phyloP scores from a whole-genome alignment of 2,888 invertebrate species.

The Pterostichus madidus region DNA sequence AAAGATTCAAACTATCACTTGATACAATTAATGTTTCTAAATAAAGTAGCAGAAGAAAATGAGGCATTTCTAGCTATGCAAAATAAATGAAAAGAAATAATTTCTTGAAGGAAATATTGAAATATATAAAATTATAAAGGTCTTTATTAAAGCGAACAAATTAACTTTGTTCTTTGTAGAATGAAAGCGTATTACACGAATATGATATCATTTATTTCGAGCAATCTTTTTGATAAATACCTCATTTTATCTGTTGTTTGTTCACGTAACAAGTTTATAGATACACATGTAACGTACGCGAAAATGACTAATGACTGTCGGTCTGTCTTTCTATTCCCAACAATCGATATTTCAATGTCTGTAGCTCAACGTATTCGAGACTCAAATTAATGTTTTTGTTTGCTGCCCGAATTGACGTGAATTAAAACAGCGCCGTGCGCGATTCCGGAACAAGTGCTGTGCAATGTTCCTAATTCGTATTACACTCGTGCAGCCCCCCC shows the following conservation, averaged over 20 bases:
- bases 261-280: no score
- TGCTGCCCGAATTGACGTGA: constrained; percentile 63
- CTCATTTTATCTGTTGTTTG: not conserved
- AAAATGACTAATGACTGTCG: constrained; percentile 11
- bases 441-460: constrained; percentile 49
- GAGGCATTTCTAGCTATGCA: no score
- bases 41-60: no score
- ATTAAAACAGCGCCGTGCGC: constrained; percentile 56
- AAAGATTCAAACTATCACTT: no score
- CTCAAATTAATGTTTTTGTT: constrained; percentile 64
- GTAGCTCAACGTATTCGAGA: constrained; percentile 24
- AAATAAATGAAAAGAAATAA: no score
- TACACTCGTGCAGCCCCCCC: constrained; percentile 14
- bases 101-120: no score
- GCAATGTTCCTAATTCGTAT: constrained; percentile 61
- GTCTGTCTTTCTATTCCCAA: not conserved
- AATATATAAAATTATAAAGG: no score
- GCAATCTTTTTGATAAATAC: not conserved
- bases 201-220: not conserved
- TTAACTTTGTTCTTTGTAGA: no score
- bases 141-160: no score
- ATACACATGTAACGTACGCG: not conserved
- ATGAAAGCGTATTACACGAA: no score
- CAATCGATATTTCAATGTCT: constrained; percentile 61
- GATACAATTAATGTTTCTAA: no score